A percentile compares a stretch with the other conserved stretches of the same genome.
Evolutionary conservation across 2,888 invertebrate species (phyloP).

Genomic region (Antheraea assamensis): DNA sequence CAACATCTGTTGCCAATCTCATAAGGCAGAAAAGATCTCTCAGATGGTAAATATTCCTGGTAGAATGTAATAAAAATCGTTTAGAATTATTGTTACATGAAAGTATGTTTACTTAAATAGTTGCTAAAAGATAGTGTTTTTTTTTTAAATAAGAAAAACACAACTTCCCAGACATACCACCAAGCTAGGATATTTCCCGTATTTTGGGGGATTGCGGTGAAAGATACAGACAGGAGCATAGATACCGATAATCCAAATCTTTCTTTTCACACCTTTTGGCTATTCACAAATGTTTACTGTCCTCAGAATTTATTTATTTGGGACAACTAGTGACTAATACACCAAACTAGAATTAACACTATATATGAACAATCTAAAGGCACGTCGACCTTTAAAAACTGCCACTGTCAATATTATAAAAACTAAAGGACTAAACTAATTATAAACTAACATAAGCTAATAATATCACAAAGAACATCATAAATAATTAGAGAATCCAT

Average conservation of each 20-base stretch:
- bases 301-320: too few relatives aligned
- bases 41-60: constrained; percentile 3
- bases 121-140: background rate
- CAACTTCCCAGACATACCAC: background rate
- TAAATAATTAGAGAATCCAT: too few relatives aligned
- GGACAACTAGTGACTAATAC: too few relatives aligned
- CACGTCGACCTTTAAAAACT: too few relatives aligned
- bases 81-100: background rate
- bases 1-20: constrained; percentile 21
- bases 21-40: constrained; percentile 10
- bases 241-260: background rate
- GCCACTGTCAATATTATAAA: too few relatives aligned
- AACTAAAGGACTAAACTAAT: too few relatives aligned
- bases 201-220: background rate
- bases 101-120: background rate
- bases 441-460: too few relatives aligned
- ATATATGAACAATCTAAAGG: too few relatives aligned
- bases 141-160: background rate
- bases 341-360: too few relatives aligned
- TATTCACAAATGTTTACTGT: background rate
- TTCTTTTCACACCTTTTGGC: background rate
- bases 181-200: background rate
- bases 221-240: background rate
- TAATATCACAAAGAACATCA: too few relatives aligned
- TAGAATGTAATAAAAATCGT: background rate